Conservation (phyloP, 2,888 invertebrate genomes). For the Germaria angustata region DNA sequence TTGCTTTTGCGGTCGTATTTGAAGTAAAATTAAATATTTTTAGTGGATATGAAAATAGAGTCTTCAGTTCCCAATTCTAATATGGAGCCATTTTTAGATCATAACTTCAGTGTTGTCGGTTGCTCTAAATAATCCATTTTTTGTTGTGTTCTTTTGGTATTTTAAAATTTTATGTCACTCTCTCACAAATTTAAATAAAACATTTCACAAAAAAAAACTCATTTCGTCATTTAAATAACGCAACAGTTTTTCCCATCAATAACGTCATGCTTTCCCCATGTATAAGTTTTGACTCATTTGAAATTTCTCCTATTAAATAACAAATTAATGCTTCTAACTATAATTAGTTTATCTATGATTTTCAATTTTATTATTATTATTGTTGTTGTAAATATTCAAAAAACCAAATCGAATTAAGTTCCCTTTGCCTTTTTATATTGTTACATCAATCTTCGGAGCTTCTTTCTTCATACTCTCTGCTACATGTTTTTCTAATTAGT, state of each 20-base stretch:
- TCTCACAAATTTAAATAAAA: not conserved
- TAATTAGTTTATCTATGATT: conserved; percentile 33
- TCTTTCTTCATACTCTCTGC: not conserved
- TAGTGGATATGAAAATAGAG: no score
- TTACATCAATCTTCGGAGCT: conserved; percentile 19
- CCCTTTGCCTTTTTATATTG: not conserved
- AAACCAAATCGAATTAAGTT: conserved; percentile 3
- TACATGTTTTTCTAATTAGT: conserved; percentile 48
- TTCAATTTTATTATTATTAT: conserved; percentile 25
- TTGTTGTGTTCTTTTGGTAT: not conserved
- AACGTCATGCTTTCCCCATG: not conserved
- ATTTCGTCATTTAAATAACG: not conserved
- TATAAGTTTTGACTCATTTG: not conserved
- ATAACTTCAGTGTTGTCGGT: no score
- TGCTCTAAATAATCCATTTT: no score
- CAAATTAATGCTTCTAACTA: conserved; percentile 48
- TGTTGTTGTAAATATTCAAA: not conserved
- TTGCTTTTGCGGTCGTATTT: no score
- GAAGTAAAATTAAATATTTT: no score
- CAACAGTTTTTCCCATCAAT: no score
- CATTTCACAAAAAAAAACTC: not conserved
- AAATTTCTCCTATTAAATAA: conserved; percentile 6
- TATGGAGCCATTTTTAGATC: no score
- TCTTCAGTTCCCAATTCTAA: no score
- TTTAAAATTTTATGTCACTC: no score